These are phyloP conservation scores for Drosophila leontia DNA, from an alignment of 1,140 invertebrate species.

Conservation along the genomic window DNA sequence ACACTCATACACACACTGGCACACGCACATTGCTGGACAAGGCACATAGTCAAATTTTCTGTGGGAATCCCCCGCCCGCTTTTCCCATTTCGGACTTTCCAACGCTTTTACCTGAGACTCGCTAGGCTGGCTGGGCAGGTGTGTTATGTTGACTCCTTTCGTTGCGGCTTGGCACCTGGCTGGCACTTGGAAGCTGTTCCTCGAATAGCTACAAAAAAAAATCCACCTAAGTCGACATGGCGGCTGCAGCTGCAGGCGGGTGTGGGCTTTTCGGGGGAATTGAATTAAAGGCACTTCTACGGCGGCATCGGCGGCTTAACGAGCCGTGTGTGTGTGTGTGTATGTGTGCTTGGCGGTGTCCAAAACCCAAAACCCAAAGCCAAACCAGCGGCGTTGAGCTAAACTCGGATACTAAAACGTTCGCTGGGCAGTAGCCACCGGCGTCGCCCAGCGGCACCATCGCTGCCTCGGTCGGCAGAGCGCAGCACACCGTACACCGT, in stretches of 20 bases:
- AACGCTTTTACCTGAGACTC: slow-evolving; percentile 14
- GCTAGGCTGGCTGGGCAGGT: slow-evolving; percentile 14
- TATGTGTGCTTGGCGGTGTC: slow-evolving; percentile 27
- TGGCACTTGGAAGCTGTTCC: slow-evolving; percentile 1
- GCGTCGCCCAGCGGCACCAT: slow-evolving; percentile 23
- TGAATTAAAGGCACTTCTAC: slow-evolving; percentile 20
- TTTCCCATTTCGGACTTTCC: neutral
- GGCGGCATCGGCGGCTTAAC: neutral
- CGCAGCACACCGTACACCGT: neutral
- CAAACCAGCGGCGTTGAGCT: slow-evolving; percentile 76
- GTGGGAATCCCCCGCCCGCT: slow-evolving; percentile 12
- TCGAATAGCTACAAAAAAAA: neutral
- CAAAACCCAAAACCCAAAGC: slow-evolving; percentile 21
- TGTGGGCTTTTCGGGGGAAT: slow-evolving; percentile 3
- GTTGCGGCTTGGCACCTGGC: neutral
- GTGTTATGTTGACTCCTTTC: slow-evolving; percentile 9
- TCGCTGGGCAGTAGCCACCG: slow-evolving; percentile 37
- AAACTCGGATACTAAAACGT: slow-evolving; percentile 75
- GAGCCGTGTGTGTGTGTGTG: neutral
- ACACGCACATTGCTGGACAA: neutral
- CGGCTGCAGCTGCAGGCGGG: slow-evolving; percentile 3
- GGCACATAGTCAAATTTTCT: neutral
- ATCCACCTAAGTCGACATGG: slow-evolving; percentile 1
- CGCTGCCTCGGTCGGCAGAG: slow-evolving; percentile 7
- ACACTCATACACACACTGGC: slow-evolving; percentile 20